Conservation (phyloP, 2,797 vertebrate genomes). For the Epinephelus awoara region DNA sequence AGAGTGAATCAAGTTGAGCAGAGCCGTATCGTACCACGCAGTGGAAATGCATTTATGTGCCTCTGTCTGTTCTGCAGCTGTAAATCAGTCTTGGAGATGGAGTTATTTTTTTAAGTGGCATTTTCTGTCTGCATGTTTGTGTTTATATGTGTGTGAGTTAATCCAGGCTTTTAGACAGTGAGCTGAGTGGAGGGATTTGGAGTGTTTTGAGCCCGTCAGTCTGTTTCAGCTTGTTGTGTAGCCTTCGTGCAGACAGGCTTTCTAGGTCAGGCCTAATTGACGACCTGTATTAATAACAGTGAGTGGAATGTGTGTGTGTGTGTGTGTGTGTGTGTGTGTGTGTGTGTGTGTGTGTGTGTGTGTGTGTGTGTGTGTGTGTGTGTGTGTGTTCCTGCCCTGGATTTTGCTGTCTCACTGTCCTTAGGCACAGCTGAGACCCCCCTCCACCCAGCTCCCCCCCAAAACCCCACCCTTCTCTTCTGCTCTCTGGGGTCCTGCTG, state of each 20-base stretch:
- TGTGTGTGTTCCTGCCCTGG: slow-evolving; percentile 53
- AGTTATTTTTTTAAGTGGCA: slow-evolving; percentile 20
- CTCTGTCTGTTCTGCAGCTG: slow-evolving; percentile 20
- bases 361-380: slow-evolving; percentile 51
- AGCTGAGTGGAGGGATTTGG: slow-evolving; percentile 61
- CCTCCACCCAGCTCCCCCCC: background rate
- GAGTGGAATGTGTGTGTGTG: slow-evolving; percentile 48
- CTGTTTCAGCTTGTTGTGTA: slow-evolving; percentile 65
- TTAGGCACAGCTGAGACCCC: slow-evolving; percentile 47
- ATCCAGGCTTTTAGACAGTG: slow-evolving; percentile 69
- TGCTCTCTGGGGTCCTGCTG: slow-evolving; percentile 25
- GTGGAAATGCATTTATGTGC: background rate
- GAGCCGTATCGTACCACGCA: too few relatives aligned
- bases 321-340: slow-evolving; percentile 47
- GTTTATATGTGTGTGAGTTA: slow-evolving; percentile 57
- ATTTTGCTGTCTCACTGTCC: slow-evolving; percentile 75
- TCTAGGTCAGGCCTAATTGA: slow-evolving; percentile 83
- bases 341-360: slow-evolving; percentile 35
- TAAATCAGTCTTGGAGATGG: slow-evolving; percentile 18
- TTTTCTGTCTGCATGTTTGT: slow-evolving; percentile 50
- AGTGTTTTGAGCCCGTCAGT: slow-evolving; percentile 52
- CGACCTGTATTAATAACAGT: slow-evolving; percentile 74
- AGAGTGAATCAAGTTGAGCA: too few relatives aligned
- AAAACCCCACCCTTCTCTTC: slow-evolving; percentile 9
- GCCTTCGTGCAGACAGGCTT: slow-evolving; percentile 78